Conservation (phyloP, 2,797 vertebrate genomes). For the Cryptoblepharus egeriae region DNA sequence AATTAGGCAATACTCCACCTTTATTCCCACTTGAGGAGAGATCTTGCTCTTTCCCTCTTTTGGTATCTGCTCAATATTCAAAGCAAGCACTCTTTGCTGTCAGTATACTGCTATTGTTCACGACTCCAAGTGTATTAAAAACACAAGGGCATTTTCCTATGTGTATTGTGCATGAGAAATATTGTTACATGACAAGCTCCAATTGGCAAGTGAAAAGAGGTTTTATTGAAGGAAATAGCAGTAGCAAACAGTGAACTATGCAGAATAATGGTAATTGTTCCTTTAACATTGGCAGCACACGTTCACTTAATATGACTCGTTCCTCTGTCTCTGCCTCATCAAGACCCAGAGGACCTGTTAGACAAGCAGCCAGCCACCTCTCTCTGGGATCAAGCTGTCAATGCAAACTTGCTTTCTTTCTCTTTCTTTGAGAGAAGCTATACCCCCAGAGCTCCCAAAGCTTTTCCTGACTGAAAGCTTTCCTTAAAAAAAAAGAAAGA, state of each 20-base stretch:
- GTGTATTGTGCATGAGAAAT: constrained; percentile 74
- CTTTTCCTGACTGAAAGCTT: constrained; percentile 80
- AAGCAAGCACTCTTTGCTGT: constrained; percentile 61
- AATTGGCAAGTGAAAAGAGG: constrained; percentile 75
- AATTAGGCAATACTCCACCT: constrained; percentile 50
- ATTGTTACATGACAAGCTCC: constrained; percentile 77
- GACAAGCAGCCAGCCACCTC: constrained; percentile 77
- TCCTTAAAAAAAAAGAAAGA: constrained; percentile 27
- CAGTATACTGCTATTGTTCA: constrained; percentile 74
- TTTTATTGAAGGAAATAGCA: constrained; percentile 77
- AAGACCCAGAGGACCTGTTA: constrained; percentile 77
- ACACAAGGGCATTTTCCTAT: constrained; percentile 76
- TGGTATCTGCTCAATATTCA: constrained; percentile 61
- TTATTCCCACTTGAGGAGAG: constrained; percentile 34
- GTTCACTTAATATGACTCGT: constrained; percentile 69
- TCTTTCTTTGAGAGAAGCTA: constrained; percentile 73
- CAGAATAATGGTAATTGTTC: constrained; percentile 75
- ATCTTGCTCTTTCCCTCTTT: constrained; percentile 16
- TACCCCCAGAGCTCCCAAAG: constrained; percentile 73
- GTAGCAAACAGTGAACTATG: constrained; percentile 72
- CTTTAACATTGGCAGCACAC: constrained; percentile 66
- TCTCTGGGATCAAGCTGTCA: constrained; percentile 81
- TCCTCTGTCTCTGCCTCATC: constrained; percentile 74
- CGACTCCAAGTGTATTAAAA: constrained; percentile 74
- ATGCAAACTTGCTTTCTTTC: constrained; percentile 75